These are phyloP conservation scores for Panzeria rudis DNA, from an alignment of 2,888 invertebrate species.

Conservation along the genomic window DNA sequence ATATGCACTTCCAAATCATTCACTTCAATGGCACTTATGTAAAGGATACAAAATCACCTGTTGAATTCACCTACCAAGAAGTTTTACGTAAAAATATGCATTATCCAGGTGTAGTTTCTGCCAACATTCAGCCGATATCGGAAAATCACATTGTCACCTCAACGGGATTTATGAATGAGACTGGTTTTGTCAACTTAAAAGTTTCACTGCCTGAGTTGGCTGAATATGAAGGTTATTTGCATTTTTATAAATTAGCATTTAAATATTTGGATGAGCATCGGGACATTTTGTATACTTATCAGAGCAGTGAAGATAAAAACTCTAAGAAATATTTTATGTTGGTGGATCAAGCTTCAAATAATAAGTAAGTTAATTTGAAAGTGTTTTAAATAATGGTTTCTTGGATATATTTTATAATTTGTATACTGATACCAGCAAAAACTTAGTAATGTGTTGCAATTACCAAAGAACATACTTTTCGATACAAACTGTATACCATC, in stretches of 20 bases:
- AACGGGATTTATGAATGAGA: conserved; percentile 77
- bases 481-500: too few species aligned
- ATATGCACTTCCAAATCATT: conserved; percentile 90
- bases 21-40: conserved; percentile 89
- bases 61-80: conserved; percentile 82
- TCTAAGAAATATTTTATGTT: conserved; percentile 76
- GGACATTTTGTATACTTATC: conserved; percentile 71
- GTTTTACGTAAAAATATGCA: conserved; percentile 69
- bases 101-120: background rate
- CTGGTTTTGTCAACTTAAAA: conserved; percentile 87
- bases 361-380: conserved; percentile 72
- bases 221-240: conserved; percentile 76
- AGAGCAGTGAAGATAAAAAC: conserved; percentile 75
- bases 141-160: conserved; percentile 83
- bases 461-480: too few species aligned
- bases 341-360: conserved; percentile 72
- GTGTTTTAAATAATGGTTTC: too few species aligned
- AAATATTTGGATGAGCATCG: conserved; percentile 77
- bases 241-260: conserved; percentile 74
- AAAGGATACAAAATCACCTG: conserved; percentile 85
- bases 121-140: conserved; percentile 57
- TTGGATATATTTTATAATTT: too few species aligned
- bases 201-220: conserved; percentile 86
- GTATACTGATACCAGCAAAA: too few species aligned
- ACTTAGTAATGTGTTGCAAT: too few species aligned